Evolutionary conservation across 2,888 invertebrate genomes (phyloP).

Genomic region (Ceramica pisi): DNA sequence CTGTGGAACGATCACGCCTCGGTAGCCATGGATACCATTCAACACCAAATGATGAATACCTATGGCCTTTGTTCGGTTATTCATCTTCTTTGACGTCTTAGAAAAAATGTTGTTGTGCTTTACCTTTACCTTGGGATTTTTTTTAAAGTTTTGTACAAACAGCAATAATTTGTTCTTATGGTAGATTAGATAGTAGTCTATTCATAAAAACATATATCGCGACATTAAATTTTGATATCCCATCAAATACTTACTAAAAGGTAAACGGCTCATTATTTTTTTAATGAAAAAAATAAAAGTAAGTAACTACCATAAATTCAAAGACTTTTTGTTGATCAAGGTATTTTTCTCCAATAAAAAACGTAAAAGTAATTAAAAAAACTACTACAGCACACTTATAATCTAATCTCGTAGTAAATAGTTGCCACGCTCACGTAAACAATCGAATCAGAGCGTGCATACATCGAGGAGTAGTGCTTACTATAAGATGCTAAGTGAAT

Average conservation of each 20-base stretch:
- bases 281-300: not conserved
- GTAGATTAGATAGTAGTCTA: not conserved
- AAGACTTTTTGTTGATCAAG: not conserved
- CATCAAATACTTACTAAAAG: too few species aligned
- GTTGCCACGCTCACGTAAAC: conserved; percentile 70
- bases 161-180: conserved; percentile 1
- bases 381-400: conserved; percentile 11
- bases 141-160: conserved; percentile 1
- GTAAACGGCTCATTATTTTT: not conserved
- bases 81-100: conserved; percentile 25
- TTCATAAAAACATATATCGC: not conserved
- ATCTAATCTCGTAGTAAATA: conserved; percentile 62
- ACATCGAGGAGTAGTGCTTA: conserved; percentile 56
- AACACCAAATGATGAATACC: conserved; percentile 60
- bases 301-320: not conserved
- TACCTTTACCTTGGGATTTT: not conserved
- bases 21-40: conserved; percentile 74
- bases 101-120: conserved; percentile 24
- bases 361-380: not conserved
- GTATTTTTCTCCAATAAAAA: too few species aligned
- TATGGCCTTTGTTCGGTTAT: conserved; percentile 56
- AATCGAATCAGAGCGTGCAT: conserved; percentile 75
- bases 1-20: conserved; percentile 85
- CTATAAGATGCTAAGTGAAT: conserved; percentile 64
- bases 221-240: not conserved